phyloP scores from a whole-genome alignment of 1,140 invertebrate species.

The Drosophila micromelanica region DNA sequence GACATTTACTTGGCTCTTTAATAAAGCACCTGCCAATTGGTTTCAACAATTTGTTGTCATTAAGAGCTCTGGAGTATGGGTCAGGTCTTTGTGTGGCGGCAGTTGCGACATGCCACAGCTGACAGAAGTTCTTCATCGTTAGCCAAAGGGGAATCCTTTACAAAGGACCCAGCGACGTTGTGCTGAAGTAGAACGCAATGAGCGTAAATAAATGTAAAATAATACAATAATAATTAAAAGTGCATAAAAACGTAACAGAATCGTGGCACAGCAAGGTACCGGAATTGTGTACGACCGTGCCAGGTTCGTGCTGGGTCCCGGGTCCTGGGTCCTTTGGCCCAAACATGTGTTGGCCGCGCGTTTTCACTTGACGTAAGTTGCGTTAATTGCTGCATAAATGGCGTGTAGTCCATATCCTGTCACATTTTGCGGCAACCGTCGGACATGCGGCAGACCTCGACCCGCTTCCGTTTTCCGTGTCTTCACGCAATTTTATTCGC shows the following conservation, averaged over 20 bases:
- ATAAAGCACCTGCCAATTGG: constrained; percentile 67
- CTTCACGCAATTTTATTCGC: neutral
- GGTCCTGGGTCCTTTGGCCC: neutral
- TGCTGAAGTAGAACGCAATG: constrained; percentile 13
- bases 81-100: neutral
- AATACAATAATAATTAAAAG: constrained; percentile 82
- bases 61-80: constrained; percentile 42
- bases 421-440: constrained; percentile 61
- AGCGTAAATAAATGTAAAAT: constrained; percentile 79
- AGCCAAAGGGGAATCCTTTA: constrained; percentile 6
- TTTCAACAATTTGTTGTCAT: constrained; percentile 76
- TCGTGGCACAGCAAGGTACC: neutral
- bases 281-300: neutral
- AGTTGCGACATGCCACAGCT: constrained; percentile 50
- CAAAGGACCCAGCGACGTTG: constrained; percentile 15
- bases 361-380: constrained; percentile 51
- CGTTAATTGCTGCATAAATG: constrained; percentile 81
- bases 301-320: constrained; percentile 18
- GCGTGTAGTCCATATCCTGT: constrained; percentile 77
- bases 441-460: constrained; percentile 34
- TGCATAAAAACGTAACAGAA: constrained; percentile 37
- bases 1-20: constrained; percentile 46
- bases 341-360: constrained; percentile 16
- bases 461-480: neutral
- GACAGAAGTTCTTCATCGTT: constrained; percentile 33